Evolutionary conservation across 2,797 vertebrate species (phyloP), one percentile per base, ranked within the genome.

Genomic region (Phylloscopus collybita): DNA sequence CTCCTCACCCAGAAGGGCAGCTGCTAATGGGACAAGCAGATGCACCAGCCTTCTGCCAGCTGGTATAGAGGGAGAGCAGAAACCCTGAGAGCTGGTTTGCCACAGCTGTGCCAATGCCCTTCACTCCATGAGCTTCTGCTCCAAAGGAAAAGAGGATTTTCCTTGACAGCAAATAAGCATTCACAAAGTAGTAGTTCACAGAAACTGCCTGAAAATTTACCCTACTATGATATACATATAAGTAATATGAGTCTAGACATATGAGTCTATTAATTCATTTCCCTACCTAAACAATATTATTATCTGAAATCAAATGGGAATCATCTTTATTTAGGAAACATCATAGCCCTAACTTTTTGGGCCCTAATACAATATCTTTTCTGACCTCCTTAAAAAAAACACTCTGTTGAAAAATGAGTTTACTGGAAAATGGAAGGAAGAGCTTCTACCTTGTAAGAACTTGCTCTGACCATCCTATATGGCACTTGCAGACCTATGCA

Each of bases 11-110:
- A 79, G 59, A 76, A 66, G 38, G 30, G 51, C 59, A 92, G 62
- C 36, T 79, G 64, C 36, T 93, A 80, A 90, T 20, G 64, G 59
- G 25, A 88, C 2, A 2, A 93, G 64, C 89, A 92, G 81, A 92
- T 91, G 89, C 57, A 90, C 36, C 84, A 74, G 74, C 65, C 80
- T 93, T 79, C 72, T 85, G 78, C 21, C 89, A 94, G 64, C 91
- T 88, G 72, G 53, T 91, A 50, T 1, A 44, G 61, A 73, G 53
- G 27, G 30, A 75, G 29, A 57, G 26, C 26, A 76, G 45, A 66
- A 38, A 84, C 12, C 53, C 30, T 4, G 2, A 86, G 80, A 85
- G 76, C 47, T 85, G 74, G 38, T 53, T 57, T 61, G 38, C 36
- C 84, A 80, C 71, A 87, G 56, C 84, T 95, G 69, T 42, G 67